Evolutionary conservation across 1,140 invertebrate species (phyloP), one percentile per base, ranked within the genome.

Genomic region (Grapholita molesta): DNA sequence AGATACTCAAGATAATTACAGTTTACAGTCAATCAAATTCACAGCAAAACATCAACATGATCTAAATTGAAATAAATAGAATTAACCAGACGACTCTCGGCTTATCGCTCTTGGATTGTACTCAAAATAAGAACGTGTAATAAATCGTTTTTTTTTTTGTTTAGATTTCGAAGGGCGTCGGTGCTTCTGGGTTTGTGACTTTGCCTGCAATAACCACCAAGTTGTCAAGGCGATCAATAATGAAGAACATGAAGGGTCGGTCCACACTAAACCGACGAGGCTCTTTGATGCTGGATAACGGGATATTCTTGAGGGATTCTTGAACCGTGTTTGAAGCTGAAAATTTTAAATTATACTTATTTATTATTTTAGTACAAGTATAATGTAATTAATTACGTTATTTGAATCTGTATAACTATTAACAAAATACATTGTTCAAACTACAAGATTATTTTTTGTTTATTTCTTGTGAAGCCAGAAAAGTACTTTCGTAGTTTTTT

Each of bases 211-310:
- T 94, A 5, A 94, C 89, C 1, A 95, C 92, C 6, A 95, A 89
- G 28, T 94, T 92, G 64, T 94, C 93, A 35, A 92, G 79, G 38
- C 91, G 93, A 72, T 96, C 94, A 12, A 94, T 77, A 25, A 96
- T 94, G 77, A 94, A 94, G 79, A 95, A 96, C 9, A 95, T 75
- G 80, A 96, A 96, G 0, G 95, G 95, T 73, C 93, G 94, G 69
- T 96, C 93, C 1, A 94, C 93, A 55, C 81, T 86, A 77, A 96
- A 94, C 11, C 72, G 88, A 71, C 78, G 88, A n/a, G 77, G 71
- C 53, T 55, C 77, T 73, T 69, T 88, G 53, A 61, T 78, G 70
- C 69, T 79, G 52, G 71, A 64, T 9, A 89, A 25, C 1, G 88
- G 88, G 11, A 88, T 61, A 38, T 78, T 89, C 81, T 88, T 90